Conservation (phyloP, 2,888 invertebrate species). For the Drosophila siamana region DNA sequence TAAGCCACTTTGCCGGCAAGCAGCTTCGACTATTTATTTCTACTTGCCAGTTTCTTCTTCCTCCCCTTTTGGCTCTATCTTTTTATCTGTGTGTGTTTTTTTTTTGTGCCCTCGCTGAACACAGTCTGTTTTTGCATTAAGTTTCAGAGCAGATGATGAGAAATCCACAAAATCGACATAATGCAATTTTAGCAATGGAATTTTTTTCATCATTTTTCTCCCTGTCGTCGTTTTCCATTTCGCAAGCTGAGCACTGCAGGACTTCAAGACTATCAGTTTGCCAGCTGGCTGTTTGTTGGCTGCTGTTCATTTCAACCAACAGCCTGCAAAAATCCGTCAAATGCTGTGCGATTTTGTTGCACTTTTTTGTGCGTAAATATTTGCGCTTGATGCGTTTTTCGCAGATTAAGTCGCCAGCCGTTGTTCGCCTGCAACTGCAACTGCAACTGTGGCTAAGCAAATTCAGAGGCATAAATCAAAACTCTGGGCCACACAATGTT, state of each 20-base stretch:
- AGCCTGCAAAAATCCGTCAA: background rate
- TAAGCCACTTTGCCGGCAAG: constrained; percentile 58
- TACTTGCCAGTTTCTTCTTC: constrained; percentile 13
- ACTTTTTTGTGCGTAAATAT: constrained; percentile 43
- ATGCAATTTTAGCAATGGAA: constrained; percentile 70
- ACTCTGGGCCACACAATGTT: constrained; percentile 43
- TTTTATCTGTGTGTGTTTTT: constrained; percentile 11
- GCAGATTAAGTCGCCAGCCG: constrained; percentile 54
- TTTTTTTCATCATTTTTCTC: constrained; percentile 57
- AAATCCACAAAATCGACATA: constrained; percentile 74
- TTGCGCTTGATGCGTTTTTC: constrained; percentile 45
- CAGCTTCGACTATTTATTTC: constrained; percentile 45
- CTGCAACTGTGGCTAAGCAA: constrained; percentile 35
- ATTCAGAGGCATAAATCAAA: constrained; percentile 67
- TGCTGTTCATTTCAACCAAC: constrained; percentile 49
- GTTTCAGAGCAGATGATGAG: constrained; percentile 15
- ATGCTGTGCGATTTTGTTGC: constrained; percentile 38
- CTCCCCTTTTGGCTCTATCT: background rate
- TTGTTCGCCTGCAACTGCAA: constrained; percentile 18
- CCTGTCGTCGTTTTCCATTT: background rate
- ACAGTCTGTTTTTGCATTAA: constrained; percentile 39
- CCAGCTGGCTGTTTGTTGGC: constrained; percentile 5
- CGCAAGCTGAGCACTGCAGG: constrained; percentile 1
- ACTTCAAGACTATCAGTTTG: constrained; percentile 8
- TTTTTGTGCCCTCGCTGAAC: constrained; percentile 4